A percentile compares a stretch with the other conserved stretches of the same genome.
These are phyloP conservation scores for Drosophila persimilis DNA, from an alignment of 1,140 invertebrate species.

Conservation along the genomic window DNA sequence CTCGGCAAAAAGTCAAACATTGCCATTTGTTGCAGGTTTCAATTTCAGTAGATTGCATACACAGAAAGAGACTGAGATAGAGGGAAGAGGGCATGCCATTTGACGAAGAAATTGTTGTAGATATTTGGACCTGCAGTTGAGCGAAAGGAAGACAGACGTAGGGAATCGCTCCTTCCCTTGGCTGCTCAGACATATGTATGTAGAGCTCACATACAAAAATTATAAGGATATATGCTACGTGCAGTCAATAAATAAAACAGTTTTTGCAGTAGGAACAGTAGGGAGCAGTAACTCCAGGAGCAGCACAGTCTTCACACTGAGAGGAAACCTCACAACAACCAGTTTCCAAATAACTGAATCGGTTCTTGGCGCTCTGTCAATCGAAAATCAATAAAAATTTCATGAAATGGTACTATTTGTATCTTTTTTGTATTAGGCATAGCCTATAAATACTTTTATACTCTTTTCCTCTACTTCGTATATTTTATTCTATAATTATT, in stretches of 20 bases:
- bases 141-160: constrained; percentile 61
- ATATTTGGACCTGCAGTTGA: constrained; percentile 77
- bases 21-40: constrained; percentile 76
- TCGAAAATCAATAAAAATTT: no score
- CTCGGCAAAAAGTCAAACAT: constrained; percentile 73
- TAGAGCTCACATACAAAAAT: constrained; percentile 71
- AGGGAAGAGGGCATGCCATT: constrained; percentile 41
- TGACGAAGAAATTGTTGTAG: constrained; percentile 74
- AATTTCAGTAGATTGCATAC: constrained; percentile 78
- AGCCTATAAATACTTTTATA: no score
- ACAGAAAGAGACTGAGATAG: constrained; percentile 19
- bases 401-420: no score
- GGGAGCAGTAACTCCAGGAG: constrained; percentile 1
- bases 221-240: constrained; percentile 77
- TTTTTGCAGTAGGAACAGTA: constrained; percentile 32
- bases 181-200: constrained; percentile 62
- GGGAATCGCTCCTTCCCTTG: constrained; percentile 20
- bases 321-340: no score
- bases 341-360: no score
- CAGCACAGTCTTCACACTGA: constrained; percentile 4
- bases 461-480: no score
- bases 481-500: no score
- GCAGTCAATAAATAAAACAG: constrained; percentile 80
- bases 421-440: no score
- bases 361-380: no score